Base-by-base conservation (phyloP, 2,797 vertebrate species). In the Silurus aristotelis region DNA sequence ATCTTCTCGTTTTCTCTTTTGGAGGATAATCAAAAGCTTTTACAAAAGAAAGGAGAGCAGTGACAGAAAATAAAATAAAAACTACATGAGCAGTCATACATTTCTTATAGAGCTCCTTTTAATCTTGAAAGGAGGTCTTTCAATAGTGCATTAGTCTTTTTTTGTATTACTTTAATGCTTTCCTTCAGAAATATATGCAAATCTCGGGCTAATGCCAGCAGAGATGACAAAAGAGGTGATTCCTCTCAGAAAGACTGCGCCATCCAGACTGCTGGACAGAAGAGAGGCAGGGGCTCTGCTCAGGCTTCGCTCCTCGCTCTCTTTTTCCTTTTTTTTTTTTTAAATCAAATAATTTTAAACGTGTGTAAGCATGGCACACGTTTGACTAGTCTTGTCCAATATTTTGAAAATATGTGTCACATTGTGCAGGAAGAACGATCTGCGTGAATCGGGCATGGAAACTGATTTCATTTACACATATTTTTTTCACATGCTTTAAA, bases 111-210 rank as follows among this genome's bases (percentile, higher is more conserved):
- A 91, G 91, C 93, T 93, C 92, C 92, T 93, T 94, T 90, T 94
- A 94, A 95, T 95, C 94, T 94, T 92, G 93, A 94, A 92, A 94
- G 91, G 90, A 92, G 94, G 92, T 93, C 93, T 93, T 94, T 94
- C 93, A 95, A 94, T 93, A 93, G 93, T 93, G 94, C 93, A 95
- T 96, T 95, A 93, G 93, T 93, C 91, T 89, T 92, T 94, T 92
- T 93, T 94, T 94, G 93, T 95, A 92, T 93, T 92, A 90, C 92
- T 94, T 93, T 95, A 94, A 95, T 93, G 92, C 93, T 93, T 87
- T 94, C 93, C 91, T 91, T 94, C 90, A 93, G 92, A 95, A 95
- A 95, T 95, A 91, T 95, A 95, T 95, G 95, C 95, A 95, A 95
- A 95, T 95, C 94, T 95, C 92, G 85, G 90, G 91, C 93, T 95